Conservation (phyloP, 2,888 invertebrate genomes). For the Sphecodes monilicornis region DNA sequence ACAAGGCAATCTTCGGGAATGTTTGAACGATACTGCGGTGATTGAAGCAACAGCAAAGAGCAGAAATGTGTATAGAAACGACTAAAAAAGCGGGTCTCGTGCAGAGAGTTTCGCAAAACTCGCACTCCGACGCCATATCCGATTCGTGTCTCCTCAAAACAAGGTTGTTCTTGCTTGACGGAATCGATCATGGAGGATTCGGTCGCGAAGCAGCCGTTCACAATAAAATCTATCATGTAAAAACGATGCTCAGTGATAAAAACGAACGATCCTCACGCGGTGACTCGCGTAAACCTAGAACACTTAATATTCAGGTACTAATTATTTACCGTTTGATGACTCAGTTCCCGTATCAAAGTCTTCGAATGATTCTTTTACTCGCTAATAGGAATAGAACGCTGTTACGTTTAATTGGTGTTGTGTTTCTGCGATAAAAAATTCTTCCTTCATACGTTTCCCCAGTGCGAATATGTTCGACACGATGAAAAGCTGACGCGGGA, state of each 20-base stretch:
- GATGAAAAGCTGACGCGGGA: background rate
- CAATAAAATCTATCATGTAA: conserved; percentile 26
- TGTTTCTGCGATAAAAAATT: background rate
- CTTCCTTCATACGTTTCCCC: no score
- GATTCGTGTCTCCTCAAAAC: background rate
- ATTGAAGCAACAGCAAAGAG: conserved; percentile 20
- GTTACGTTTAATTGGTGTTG: conserved; percentile 22
- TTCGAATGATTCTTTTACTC: conserved; percentile 35
- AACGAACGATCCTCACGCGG: conserved; percentile 36
- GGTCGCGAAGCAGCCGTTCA: conserved; percentile 11
- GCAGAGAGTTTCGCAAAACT: no score
- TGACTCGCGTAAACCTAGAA: conserved; percentile 54
- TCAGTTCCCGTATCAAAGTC: conserved; percentile 36
- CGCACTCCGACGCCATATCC: background rate
- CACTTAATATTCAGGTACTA: conserved; percentile 70
- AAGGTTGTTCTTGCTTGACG: background rate
- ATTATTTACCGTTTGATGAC: conserved; percentile 56
- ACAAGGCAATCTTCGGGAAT: conserved; percentile 10
- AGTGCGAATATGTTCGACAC: background rate
- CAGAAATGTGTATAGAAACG: conserved; percentile 11
- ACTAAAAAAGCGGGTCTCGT: conserved; percentile 9
- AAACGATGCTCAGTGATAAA: conserved; percentile 35
- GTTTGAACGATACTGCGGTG: conserved; percentile 13
- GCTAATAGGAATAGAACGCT: conserved; percentile 54
- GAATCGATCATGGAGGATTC: background rate